Percentiles rank a stretch among this genome's conserved stretches.
These are phyloP conservation scores for Cathartes aura DNA, from an alignment of 2,113 vertebrate species.

Conservation along the genomic window DNA sequence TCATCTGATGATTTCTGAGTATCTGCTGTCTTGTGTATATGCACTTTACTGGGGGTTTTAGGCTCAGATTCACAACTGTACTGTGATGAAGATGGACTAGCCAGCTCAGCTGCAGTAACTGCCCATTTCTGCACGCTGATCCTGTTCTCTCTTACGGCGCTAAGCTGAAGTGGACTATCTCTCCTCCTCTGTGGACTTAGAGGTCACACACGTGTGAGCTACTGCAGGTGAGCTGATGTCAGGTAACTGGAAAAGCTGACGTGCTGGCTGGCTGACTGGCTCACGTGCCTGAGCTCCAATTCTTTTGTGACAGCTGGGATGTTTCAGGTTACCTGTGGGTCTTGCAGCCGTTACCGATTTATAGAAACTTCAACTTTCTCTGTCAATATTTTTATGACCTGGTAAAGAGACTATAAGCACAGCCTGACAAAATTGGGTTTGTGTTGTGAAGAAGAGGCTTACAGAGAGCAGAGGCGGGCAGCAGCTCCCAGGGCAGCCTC, in stretches of 20 bases:
- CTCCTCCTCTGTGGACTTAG: not conserved
- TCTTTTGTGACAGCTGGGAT: not conserved
- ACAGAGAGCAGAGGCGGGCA: fast-evolving
- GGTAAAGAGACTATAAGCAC: not conserved
- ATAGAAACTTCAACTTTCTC: not conserved
- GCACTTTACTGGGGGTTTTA: not conserved
- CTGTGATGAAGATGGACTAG: not conserved
- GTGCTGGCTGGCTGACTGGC: not conserved
- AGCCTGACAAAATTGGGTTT: not conserved
- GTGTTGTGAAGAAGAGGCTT: not conserved
- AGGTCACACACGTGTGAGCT: not conserved
- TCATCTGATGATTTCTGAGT: not conserved
- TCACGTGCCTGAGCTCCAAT: not conserved
- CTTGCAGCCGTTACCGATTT: not conserved
- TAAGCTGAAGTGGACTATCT: not conserved
- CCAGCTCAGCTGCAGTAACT: not conserved
- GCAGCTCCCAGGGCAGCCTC: not conserved
- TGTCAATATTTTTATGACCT: not conserved
- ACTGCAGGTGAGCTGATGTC: not conserved
- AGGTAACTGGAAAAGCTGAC: not conserved
- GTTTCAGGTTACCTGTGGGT: not conserved
- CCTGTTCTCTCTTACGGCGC: not conserved
- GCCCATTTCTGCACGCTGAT: not conserved
- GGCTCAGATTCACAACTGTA: not conserved
- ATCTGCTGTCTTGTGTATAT: not conserved